Evolutionary conservation across 2,888 invertebrate genomes (phyloP), one percentile per base, ranked within the genome.

Genomic region (Linnaemya tessellans): DNA sequence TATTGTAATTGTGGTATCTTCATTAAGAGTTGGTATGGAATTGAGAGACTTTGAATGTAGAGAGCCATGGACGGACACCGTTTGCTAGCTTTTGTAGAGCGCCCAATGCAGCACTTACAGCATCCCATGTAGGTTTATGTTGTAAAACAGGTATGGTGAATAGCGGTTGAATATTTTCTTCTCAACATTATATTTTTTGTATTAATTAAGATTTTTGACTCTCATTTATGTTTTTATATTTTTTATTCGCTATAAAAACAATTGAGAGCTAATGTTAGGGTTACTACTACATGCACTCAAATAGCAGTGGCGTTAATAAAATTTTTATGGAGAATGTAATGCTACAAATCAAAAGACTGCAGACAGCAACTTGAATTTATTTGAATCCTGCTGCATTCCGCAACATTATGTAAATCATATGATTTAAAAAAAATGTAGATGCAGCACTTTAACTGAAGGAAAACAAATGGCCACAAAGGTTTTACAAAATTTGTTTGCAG

Each of bases 141-240:
- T 80, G 82, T 85, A 82, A 80, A 82, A 82, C 85, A 85, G 82
- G 82, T 85, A 79, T 82, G 85, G 85, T 85, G 85, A 85, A 84
- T 60, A 62, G 13, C 70, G 56, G n/a, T 3, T 20, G 18, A 9
- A 51, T 70, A 80, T 51, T 77, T 60, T 18, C 10, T 20, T 70
- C 22, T 56, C 22, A 70, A 68, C 15, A 41, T 9, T 3, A 9
- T 51, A 10, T 68, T 60, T 38, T 65, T 74, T 84, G 10, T 46
- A 74, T 79, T 83, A 77, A 84, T 77, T 80, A 81, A 62, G 71
- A 85, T 79, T 83, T 84, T 80, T 67, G 49, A 22, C 60, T 83
- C 83, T 84, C 79, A 30, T 65, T 46, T 43, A 30, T 35, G 43
- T 15, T 51, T 43, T 22, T 54, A 41, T 18, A 64, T 64, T 78